Evolutionary conservation across 2,888 invertebrate genomes (phyloP).

Genomic region (Ormyrus thymus): DNA sequence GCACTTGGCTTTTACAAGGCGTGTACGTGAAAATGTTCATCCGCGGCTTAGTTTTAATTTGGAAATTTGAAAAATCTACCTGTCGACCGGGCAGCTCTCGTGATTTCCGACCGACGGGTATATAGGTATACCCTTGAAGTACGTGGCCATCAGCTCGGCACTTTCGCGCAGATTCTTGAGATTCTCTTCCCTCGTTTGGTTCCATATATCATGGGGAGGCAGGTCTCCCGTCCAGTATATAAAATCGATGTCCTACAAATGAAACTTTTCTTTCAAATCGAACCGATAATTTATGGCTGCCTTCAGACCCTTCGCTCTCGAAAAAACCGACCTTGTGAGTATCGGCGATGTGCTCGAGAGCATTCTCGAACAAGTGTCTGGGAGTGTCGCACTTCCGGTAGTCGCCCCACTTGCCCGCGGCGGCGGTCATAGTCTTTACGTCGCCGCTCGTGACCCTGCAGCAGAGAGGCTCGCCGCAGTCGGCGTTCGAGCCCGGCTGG

Average conservation of each 20-base stretch:
- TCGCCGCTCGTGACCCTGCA: constrained; percentile 37
- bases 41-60: neutral
- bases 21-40: neutral
- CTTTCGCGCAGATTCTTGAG: constrained; percentile 16
- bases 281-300: too few relatives aligned
- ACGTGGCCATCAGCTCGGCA: constrained; percentile 31
- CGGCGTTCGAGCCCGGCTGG: constrained; percentile 31
- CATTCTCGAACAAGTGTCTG: constrained; percentile 29
- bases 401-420: constrained; percentile 54
- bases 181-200: constrained; percentile 52
- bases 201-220: constrained; percentile 55
- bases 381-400: constrained; percentile 53
- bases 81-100: constrained; percentile 53
- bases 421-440: neutral
- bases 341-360: constrained; percentile 40
- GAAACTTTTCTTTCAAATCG: neutral
- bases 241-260: constrained; percentile 50
- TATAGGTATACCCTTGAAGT: constrained; percentile 50
- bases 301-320: neutral
- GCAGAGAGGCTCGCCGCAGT: constrained; percentile 47
- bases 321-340: constrained; percentile 43
- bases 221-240: constrained; percentile 55
- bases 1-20: neutral
- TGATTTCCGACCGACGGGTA: constrained; percentile 53
- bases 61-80: constrained; percentile 33